Conservation (phyloP, 2,888 invertebrate species). For the Leptopilina myrica region DNA sequence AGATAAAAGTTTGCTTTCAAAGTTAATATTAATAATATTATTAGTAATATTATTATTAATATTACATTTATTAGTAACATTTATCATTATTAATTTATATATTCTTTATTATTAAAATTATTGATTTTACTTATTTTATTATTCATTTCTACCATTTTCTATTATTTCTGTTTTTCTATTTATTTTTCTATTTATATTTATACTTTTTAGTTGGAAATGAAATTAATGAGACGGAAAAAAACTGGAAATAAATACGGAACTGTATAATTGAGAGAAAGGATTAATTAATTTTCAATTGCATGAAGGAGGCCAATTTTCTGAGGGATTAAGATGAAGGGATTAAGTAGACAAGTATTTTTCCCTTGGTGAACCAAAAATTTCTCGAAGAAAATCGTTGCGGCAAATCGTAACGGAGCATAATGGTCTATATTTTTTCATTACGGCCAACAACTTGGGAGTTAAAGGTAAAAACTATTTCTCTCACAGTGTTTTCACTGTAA, state of each 20-base stretch:
- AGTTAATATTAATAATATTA: too few species aligned
- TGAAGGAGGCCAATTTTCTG: not conserved
- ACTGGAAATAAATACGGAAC: not conserved
- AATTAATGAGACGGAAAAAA: not conserved
- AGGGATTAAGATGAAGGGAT: not conserved
- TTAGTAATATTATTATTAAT: too few species aligned
- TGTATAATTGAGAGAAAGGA: not conserved
- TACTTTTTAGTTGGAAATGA: not conserved
- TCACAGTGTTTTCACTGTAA: not conserved
- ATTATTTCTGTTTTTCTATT: not conserved
- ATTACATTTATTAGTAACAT: too few species aligned
- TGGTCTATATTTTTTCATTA: slow-evolving; percentile 28
- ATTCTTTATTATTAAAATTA: too few species aligned
- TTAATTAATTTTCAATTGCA: not conserved
- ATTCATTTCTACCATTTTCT: too few species aligned
- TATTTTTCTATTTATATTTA: not conserved
- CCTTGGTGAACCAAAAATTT: not conserved
- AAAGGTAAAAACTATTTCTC: slow-evolving; percentile 19
- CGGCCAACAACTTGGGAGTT: slow-evolving; percentile 5
- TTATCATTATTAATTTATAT: too few species aligned
- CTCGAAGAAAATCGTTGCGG: not conserved
- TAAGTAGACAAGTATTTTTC: not conserved
- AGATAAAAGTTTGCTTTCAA: too few species aligned
- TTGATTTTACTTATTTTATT: too few species aligned
- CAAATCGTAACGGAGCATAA: slow-evolving; percentile 10